Evolutionary conservation across 2,888 invertebrate species (phyloP), one percentile per base, ranked within the genome.

Genomic region (Cryptophagus acutangulus): DNA sequence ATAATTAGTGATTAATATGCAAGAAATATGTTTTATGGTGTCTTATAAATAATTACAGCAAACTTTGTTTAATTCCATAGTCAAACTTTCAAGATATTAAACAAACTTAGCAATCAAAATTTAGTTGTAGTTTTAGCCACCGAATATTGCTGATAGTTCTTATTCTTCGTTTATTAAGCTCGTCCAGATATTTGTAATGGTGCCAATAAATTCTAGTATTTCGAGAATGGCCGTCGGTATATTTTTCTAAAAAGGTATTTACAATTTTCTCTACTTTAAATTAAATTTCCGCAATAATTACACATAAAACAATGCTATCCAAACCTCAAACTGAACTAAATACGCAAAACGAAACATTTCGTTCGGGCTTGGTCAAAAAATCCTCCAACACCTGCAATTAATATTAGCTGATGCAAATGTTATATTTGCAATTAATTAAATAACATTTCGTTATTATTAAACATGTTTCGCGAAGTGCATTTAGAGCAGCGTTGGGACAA

Each of bases 191-290:
- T 48, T 52, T 47, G 48, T 50, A 52, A 52, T 52, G 52, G 52
- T 52, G 52, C 52, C 52, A 52, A 50, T 52, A 50, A 55, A 52
- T 52, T 46, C 36, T 43, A 51, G 49, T 52, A 46, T 47, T 52
- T 51, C 42, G 46, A 57, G 51, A 52, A 59, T 58, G 59, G 54
- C 51, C 45, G 46, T 54, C 48, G 48, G 46, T 54, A 53, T 48
- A 33, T 35, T 51, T 48, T 55, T 43, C 17, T 41, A 57, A 49
- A 39, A 46, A 54, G 59, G 54, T 55, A 43, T 40, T 34, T 4
- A 26, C 16, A 30, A 20, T 20, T 6, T 20, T n/a, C 6, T 29
- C 13, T 29, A 29, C 13, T n/a, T n/a, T n/a, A n/a, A n/a, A n/a
- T n/a, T n/a, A n/a, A n/a, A n/a, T n/a, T n/a, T n/a, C n/a, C n/a